These are phyloP conservation scores for Caenorhabditis doughertyi DNA, from an alignment of 2,888 invertebrate species.

Conservation along the genomic window DNA sequence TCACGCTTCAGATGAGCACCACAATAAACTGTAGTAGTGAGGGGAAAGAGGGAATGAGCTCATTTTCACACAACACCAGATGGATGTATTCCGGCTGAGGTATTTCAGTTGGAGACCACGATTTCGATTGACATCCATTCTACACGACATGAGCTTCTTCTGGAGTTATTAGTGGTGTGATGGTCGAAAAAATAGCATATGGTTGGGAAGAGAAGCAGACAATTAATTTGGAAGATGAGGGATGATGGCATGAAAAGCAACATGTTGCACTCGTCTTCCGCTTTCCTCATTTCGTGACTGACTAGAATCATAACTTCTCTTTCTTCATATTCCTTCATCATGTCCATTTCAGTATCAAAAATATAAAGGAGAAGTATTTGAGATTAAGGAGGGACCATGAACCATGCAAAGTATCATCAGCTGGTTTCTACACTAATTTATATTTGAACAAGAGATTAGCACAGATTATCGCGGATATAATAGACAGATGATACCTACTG, in stretches of 20 bases:
- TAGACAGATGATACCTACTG: conserved; percentile 18
- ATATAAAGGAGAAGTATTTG: background rate
- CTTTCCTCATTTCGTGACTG: conserved; percentile 40
- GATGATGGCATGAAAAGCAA: conserved; percentile 26
- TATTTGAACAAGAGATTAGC: conserved; percentile 24
- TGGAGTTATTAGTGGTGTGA: conserved; percentile 43
- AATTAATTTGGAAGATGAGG: conserved; percentile 50
- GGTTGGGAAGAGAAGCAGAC: conserved; percentile 19
- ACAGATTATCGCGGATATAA: conserved; percentile 35
- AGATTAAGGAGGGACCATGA: background rate
- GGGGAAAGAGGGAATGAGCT: background rate
- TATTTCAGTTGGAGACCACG: conserved; percentile 22
- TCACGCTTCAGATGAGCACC: conserved; percentile 52
- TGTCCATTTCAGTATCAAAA: background rate
- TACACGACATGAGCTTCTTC: conserved; percentile 28
- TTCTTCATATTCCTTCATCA: background rate
- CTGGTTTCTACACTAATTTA: background rate
- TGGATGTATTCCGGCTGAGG: conserved; percentile 52
- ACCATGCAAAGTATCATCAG: conserved; percentile 29
- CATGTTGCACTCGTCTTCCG: conserved; percentile 39
- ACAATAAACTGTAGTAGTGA: conserved; percentile 48
- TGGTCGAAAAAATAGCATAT: conserved; percentile 10
- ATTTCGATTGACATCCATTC: conserved; percentile 13
- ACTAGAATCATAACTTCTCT: conserved; percentile 35
- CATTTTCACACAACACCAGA: conserved; percentile 16